Conservation (phyloP, 2,888 invertebrate species). For the Lasioglossum figueresi region DNA sequence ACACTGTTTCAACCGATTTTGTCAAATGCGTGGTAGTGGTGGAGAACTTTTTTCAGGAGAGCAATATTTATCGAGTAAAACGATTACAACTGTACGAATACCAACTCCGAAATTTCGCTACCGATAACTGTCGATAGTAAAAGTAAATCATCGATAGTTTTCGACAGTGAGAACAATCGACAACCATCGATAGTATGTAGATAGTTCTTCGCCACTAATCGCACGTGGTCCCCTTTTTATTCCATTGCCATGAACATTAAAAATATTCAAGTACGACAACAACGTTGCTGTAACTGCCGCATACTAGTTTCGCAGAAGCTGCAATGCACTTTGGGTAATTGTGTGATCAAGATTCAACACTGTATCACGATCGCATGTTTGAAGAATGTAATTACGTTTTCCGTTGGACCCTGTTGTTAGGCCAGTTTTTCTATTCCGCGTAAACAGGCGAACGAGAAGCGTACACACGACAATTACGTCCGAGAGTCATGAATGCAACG, state of each 20-base stretch:
- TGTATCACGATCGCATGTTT: background rate
- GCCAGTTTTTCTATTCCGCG: background rate
- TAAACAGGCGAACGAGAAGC: slow-evolving; percentile 13
- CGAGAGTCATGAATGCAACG: slow-evolving; percentile 9
- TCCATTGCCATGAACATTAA: background rate
- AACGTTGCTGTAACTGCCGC: background rate
- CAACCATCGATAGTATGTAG: too few species aligned
- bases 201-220: too few species aligned
- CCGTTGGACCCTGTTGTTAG: background rate
- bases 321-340: background rate
- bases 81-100: too few species aligned
- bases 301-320: background rate
- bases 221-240: background rate
- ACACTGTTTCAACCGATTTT: background rate
- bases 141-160: too few species aligned
- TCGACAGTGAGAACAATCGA: too few species aligned
- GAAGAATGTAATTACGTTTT: background rate
- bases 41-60: too few species aligned
- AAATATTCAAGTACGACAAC: background rate
- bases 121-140: too few species aligned
- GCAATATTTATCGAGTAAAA: too few species aligned
- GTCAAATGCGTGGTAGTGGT: background rate
- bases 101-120: too few species aligned
- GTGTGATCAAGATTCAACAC: background rate
- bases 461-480: slow-evolving; percentile 10